Percentiles rank a stretch among this genome's conserved stretches.
These are phyloP conservation scores for Erebia ligea DNA, from an alignment of 2,888 invertebrate species.

Conservation along the genomic window DNA sequence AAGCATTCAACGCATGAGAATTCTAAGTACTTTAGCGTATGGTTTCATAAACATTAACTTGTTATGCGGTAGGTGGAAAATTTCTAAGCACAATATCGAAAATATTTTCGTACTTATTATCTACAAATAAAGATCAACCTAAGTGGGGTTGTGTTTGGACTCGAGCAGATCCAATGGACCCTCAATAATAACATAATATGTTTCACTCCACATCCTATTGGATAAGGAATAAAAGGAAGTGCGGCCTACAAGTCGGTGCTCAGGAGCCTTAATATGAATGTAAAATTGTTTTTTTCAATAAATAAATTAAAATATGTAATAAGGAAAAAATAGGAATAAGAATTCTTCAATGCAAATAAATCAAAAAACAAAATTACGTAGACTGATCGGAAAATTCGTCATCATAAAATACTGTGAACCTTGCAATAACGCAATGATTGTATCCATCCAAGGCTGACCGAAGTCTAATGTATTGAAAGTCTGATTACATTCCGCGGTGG, in stretches of 20 bases:
- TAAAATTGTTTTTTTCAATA: too few species aligned
- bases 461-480: conserved; percentile 72
- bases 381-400: background rate
- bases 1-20: conserved; percentile 40
- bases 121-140: too few species aligned
- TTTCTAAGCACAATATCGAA: conserved; percentile 40
- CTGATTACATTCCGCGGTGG: conserved; percentile 64
- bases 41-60: conserved; percentile 71
- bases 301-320: too few species aligned
- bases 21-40: conserved; percentile 48
- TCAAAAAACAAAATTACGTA: background rate
- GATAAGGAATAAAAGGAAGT: too few species aligned
- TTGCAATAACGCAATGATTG: conserved; percentile 60
- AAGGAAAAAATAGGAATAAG: too few species aligned
- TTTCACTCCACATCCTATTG: too few species aligned
- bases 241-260: too few species aligned
- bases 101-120: background rate
- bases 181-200: too few species aligned
- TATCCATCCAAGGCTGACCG: conserved; percentile 68
- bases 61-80: conserved; percentile 64
- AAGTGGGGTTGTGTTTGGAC: too few species aligned
- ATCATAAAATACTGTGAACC: conserved; percentile 27
- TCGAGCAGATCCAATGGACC: too few species aligned
- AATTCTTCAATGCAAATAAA: background rate
- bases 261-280: too few species aligned